Base-by-base conservation (phyloP, 2,797 vertebrate species). In the Picus viridis region DNA sequence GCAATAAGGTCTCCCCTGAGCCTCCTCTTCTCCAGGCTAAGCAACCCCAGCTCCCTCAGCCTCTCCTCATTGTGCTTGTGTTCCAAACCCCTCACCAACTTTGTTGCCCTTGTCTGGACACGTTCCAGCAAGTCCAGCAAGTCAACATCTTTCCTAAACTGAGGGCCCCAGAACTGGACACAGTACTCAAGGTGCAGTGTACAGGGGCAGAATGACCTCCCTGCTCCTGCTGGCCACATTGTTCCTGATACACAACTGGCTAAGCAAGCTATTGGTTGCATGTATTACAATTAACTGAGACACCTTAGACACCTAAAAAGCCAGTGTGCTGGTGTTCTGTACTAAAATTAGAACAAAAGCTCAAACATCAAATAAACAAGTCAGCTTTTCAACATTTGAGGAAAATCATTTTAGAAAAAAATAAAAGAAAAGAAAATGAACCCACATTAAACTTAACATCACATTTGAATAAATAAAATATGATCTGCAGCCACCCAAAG, bases 381-480 rank as follows among this genome's bases (percentile, higher is more conserved):
- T 61, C 75, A 83, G 81, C 15, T 86, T 94, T 95, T 88, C 96
- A 91, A 96, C 82, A 93, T 94, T 93, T 95, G 41, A 91, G 6
- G 19, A 93, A 96, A 97, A 95, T 86, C 93, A 87, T 92, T 67
- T 39, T 12, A 39, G 90, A 61, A 92, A 83, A n/a, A 41, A 17
- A 12, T n/a, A 5, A 89, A 83, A 90, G 3, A 24, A 13, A 24
- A 24, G 49, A 13, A 51, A 51, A 51, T 5, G 22, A 24, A 24
- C 49, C 56, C 62, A 89, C 34, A 90, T 77, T 51, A 84, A 96
- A 97, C 94, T 83, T 32, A 93, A 93, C 96, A 96, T 96, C 96
- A 97, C 97, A 93, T 92, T 92, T 78, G 36, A 93, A 76, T 82
- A 94, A 93, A 81, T 95, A 81, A 97, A 97, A 96, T 96, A 94